A percentile compares a stretch with the other conserved stretches of the same genome.
Evolutionary conservation across 2,113 vertebrate species (phyloP).

Genomic region (Aviceda subcristata): DNA sequence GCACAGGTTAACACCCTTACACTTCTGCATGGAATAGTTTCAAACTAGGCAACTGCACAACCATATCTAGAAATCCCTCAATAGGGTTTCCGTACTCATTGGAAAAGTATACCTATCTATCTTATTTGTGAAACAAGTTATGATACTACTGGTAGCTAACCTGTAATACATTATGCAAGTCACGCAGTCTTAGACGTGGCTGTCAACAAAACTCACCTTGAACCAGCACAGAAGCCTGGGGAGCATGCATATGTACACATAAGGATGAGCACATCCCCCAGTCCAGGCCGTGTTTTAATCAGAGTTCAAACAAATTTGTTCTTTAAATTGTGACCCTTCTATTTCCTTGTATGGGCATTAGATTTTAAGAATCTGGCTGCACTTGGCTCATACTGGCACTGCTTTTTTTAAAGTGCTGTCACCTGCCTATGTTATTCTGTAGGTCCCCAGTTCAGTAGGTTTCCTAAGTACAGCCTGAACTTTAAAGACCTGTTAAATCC

Average conservation of each 20-base stretch:
- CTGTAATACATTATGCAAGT: neutral
- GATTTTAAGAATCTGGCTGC: neutral
- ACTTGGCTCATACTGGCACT: neutral
- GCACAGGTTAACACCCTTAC: neutral
- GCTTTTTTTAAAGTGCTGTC: neutral
- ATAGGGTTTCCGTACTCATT: neutral
- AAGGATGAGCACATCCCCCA: neutral
- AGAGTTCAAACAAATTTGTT: neutral
- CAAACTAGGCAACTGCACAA: neutral
- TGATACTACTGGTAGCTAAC: neutral
- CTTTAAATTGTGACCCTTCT: neutral
- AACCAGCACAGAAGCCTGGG: neutral
- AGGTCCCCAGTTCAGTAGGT: neutral
- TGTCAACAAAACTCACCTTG: neutral
- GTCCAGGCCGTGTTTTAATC: neutral
- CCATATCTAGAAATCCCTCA: neutral
- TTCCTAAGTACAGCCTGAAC: neutral
- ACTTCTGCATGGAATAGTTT: neutral
- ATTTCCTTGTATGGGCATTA: neutral
- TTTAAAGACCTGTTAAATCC: constrained; percentile 24
- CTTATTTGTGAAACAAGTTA: neutral
- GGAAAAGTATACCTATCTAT: neutral
- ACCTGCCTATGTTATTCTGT: neutral
- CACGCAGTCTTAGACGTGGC: rapidly evolving
- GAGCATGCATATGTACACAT: neutral